A percentile compares a stretch with the other conserved stretches of the same genome.
Conservation (phyloP, 2,797 vertebrate species). For the Cygnus olor region DNA sequence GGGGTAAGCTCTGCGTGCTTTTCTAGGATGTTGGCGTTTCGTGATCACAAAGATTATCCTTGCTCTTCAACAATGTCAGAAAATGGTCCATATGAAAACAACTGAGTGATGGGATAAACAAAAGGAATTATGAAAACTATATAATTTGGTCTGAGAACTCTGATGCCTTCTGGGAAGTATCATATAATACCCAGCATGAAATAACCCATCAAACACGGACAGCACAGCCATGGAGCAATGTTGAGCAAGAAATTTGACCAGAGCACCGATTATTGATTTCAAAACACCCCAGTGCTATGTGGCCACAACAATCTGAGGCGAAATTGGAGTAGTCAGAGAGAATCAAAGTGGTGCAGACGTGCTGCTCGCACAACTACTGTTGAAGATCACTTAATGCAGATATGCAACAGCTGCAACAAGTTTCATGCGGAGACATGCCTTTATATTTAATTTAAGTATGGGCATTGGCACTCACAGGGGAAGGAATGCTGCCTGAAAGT, state of each 20-base stretch:
- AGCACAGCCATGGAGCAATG: background rate
- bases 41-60: background rate
- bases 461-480: background rate
- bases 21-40: background rate
- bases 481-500: conserved; percentile 1
- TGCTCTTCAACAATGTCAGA: background rate
- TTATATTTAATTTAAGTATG: background rate
- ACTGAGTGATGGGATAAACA: background rate
- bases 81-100: background rate
- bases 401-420: conserved; percentile 48
- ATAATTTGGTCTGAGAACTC: conserved; percentile 11
- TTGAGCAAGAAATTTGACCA: conserved; percentile 65
- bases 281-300: conserved; percentile 42
- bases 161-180: conserved; percentile 49
- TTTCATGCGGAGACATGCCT: conserved; percentile 40
- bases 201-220: conserved; percentile 23
- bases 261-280: conserved; percentile 49
- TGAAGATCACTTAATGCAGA: conserved; percentile 60
- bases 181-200: conserved; percentile 32
- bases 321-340: background rate
- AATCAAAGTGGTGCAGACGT: background rate
- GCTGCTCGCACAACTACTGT: background rate
- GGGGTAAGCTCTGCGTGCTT: background rate
- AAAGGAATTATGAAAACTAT: conserved; percentile 30
- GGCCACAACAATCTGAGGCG: conserved; percentile 26